Conservation (phyloP, 2,797 vertebrate species). For the Pangasius mekongensis region DNA sequence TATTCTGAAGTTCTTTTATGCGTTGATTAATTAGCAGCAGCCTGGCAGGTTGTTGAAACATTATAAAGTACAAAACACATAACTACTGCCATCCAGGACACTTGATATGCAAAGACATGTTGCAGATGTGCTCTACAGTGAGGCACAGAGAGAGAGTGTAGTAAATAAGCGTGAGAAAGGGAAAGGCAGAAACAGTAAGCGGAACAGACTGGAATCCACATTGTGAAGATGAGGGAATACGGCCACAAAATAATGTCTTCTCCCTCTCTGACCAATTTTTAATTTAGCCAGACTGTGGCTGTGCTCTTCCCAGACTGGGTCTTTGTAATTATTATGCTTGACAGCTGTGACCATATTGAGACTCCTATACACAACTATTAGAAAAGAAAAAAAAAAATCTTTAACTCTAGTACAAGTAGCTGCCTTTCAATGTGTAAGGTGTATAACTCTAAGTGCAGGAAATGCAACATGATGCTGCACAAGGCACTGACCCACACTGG, state of each 20-base stretch:
- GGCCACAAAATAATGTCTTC: conserved; percentile 75
- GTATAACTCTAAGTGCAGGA: not conserved
- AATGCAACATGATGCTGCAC: conserved; percentile 28
- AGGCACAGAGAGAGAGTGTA: not conserved
- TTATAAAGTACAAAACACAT: not conserved
- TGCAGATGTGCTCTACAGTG: not conserved
- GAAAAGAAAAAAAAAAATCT: not conserved
- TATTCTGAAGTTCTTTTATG: not conserved
- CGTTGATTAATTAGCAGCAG: not conserved
- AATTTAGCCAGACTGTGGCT: conserved; percentile 76
- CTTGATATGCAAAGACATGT: not conserved
- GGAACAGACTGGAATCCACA: conserved; percentile 46
- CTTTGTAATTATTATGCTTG: conserved; percentile 89
- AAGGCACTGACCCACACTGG: conserved; percentile 55
- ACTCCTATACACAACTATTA: conserved; percentile 68
- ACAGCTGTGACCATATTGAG: conserved; percentile 73
- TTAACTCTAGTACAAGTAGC: not conserved
- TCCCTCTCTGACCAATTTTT: conserved; percentile 83
- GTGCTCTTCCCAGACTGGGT: conserved; percentile 74
- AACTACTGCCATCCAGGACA: not conserved
- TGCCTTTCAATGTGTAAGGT: not conserved
- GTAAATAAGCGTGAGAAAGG: not conserved
- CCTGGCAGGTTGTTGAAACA: not conserved
- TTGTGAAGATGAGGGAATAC: conserved; percentile 38
- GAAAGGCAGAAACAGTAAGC: conserved; percentile 16